These are phyloP conservation scores for Chamaetylas fuelleborni DNA, from an alignment of 2,113 vertebrate species.

Conservation along the genomic window DNA sequence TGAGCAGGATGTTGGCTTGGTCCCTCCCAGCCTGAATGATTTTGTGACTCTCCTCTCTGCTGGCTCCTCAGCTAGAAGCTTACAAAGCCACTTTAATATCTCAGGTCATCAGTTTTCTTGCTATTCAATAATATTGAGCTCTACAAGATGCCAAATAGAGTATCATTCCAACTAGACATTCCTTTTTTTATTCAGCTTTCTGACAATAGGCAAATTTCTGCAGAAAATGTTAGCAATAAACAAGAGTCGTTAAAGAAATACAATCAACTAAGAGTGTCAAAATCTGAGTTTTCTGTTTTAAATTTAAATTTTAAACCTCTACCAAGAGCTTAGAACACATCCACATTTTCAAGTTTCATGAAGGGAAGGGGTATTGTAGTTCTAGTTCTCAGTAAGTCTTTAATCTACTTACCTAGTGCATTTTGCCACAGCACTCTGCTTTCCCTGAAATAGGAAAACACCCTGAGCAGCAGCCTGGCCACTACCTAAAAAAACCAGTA, in stretches of 20 bases:
- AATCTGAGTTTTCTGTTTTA: neutral
- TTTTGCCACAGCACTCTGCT: neutral
- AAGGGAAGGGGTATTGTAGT: neutral
- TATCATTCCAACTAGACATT: neutral
- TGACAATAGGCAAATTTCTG: neutral
- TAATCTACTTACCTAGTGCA: neutral
- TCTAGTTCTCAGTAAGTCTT: neutral
- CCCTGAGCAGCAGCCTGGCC: neutral
- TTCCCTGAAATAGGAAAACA: neutral
- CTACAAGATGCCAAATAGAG: accelerated
- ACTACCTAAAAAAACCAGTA: neutral
- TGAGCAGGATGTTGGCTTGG: neutral
- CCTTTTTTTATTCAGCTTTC: neutral
- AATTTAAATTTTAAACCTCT: neutral
- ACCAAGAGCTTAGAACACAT: neutral
- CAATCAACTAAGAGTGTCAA: neutral
- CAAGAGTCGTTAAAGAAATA: neutral
- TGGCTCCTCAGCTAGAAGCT: neutral
- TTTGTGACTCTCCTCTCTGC: neutral
- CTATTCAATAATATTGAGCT: neutral
- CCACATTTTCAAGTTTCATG: neutral
- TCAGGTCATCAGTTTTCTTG: neutral
- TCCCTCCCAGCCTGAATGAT: neutral
- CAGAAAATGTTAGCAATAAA: neutral
- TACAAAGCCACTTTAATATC: accelerated